Conservation (phyloP, 1,140 invertebrate genomes). For the Drosophila mayri region DNA sequence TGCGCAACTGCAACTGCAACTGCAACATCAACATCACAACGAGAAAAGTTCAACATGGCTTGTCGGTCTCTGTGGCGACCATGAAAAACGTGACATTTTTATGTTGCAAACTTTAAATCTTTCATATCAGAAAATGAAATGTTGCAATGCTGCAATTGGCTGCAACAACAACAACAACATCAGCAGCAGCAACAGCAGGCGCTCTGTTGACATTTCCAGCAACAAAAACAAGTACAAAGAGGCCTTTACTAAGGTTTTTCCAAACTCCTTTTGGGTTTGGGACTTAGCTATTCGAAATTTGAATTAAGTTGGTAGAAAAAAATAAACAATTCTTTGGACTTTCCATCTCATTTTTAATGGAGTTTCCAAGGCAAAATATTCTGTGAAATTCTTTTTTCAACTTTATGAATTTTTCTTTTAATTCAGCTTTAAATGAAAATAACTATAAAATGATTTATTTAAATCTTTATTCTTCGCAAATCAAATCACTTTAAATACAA, state of each 20-base stretch:
- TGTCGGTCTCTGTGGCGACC: constrained; percentile 80
- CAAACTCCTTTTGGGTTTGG: constrained; percentile 14
- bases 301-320: constrained; percentile 35
- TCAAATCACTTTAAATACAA: too few species aligned
- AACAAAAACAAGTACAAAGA: constrained; percentile 41
- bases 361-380: neutral
- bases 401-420: too few species aligned
- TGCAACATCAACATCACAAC: constrained; percentile 53
- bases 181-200: constrained; percentile 48
- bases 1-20: constrained; percentile 50
- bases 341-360: constrained; percentile 29
- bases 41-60: constrained; percentile 55
- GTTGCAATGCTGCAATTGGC: constrained; percentile 83
- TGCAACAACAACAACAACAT: constrained; percentile 63
- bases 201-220: constrained; percentile 58
- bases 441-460: neutral
- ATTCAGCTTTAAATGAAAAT: neutral
- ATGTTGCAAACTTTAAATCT: constrained; percentile 85
- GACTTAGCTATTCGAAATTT: constrained; percentile 8
- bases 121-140: constrained; percentile 84
- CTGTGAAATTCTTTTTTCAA: too few species aligned
- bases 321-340: constrained; percentile 4
- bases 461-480: neutral
- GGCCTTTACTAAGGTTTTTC: constrained; percentile 42
- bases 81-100: constrained; percentile 85